Evolutionary conservation across 2,797 vertebrate species (phyloP).

Genomic region (Percopsis omiscomaycus): DNA sequence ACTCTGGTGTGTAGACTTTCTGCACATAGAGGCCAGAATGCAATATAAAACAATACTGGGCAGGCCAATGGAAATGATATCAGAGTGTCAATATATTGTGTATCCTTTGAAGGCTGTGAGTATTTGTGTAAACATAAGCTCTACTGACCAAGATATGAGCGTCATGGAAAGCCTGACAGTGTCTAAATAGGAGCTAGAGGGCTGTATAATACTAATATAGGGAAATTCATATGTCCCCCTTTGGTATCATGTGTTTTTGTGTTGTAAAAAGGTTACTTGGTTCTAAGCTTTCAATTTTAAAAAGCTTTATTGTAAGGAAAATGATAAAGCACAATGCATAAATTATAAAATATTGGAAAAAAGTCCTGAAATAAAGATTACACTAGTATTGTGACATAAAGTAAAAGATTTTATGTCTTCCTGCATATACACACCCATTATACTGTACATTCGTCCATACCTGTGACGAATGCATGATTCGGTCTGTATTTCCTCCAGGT

Average conservation of each 20-base stretch:
- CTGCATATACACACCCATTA: background rate
- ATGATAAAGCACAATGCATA: no score
- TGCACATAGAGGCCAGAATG: background rate
- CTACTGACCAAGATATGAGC: conserved; percentile 15
- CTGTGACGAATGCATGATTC: conserved; percentile 90
- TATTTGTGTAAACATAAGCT: conserved; percentile 34
- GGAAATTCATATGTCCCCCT: background rate
- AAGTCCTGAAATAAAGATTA: no score
- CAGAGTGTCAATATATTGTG: background rate
- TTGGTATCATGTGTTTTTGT: background rate
- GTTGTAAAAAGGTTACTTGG: no score
- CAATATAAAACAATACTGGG: background rate
- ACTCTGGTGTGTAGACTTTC: background rate
- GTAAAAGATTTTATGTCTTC: background rate
- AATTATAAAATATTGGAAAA: no score
- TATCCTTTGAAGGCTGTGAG: background rate
- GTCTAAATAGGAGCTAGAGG: background rate
- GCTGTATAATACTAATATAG: background rate
- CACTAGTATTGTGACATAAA: no score
- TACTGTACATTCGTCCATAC: conserved; percentile 56
- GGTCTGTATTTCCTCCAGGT: conserved; percentile 88
- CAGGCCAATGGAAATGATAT: background rate
- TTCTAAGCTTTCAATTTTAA: no score
- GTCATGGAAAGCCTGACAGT: no score
- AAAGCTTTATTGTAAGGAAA: no score